phyloP scores from a whole-genome alignment of 2,888 invertebrate genomes.

The Acleris laterana region DNA sequence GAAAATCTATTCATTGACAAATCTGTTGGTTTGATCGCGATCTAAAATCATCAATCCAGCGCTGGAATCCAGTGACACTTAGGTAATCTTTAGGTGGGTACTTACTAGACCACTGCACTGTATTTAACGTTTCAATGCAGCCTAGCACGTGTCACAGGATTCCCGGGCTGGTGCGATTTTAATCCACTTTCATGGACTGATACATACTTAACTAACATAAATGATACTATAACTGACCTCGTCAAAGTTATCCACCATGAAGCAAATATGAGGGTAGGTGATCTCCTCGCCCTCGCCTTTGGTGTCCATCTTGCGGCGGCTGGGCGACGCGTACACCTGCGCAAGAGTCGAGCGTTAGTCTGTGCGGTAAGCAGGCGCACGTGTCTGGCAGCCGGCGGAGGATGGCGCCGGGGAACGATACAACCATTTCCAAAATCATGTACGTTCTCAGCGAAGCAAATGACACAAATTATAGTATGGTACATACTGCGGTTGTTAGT shows the following conservation, averaged over 20 bases:
- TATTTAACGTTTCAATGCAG: no score
- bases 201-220: no score
- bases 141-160: no score
- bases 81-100: no score
- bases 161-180: no score
- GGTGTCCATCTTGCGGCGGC: conserved; percentile 97
- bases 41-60: no score
- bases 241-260: conserved; percentile 99
- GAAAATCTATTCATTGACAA: no score
- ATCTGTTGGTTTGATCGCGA: no score
- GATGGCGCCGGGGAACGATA: background rate
- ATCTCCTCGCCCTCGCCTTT: conserved; percentile 99
- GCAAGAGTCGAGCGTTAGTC: conserved; percentile 11
- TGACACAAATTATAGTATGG: background rate
- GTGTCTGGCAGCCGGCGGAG: background rate
- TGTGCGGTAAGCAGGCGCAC: background rate
- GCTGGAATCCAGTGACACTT: no score
- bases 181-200: no score
- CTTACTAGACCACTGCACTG: no score
- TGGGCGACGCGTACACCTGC: conserved; percentile 97
- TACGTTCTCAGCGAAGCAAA: background rate
- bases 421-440: background rate
- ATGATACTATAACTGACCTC: conserved; percentile 89
- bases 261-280: conserved; percentile 99
- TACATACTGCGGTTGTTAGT: no score